Evolutionary conservation across 2,797 vertebrate species (phyloP).

Genomic region (Amniataba percoides): DNA sequence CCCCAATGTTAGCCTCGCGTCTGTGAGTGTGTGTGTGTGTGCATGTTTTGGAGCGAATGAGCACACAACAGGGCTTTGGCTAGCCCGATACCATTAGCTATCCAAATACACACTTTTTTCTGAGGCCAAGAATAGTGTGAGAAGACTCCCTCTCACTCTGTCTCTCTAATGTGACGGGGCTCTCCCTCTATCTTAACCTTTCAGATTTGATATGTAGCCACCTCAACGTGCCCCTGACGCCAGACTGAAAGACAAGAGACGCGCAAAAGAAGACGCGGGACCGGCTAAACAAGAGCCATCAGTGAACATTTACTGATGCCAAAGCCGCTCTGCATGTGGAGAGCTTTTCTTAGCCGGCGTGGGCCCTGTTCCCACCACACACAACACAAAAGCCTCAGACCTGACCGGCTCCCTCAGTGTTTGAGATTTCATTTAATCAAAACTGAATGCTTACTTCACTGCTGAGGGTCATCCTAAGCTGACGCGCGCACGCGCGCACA

Average conservation of each 20-base stretch:
- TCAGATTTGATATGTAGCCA: constrained; percentile 62
- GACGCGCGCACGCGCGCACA: constrained; percentile 24
- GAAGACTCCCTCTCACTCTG: constrained; percentile 69
- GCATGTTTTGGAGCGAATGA: constrained; percentile 68
- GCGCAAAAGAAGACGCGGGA: constrained; percentile 26
- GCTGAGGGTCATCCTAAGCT: constrained; percentile 62
- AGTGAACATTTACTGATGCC: constrained; percentile 60
- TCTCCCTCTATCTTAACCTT: constrained; percentile 65
- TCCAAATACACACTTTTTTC: constrained; percentile 79
- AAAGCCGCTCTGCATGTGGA: constrained; percentile 72
- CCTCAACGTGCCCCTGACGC: constrained; percentile 44
- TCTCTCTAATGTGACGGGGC: constrained; percentile 63
- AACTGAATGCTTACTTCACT: constrained; percentile 63
- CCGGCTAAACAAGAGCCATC: constrained; percentile 54
- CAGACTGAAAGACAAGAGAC: constrained; percentile 53
- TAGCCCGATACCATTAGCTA: constrained; percentile 61
- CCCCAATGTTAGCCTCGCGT: constrained; percentile 50
- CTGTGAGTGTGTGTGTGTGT: constrained; percentile 39
- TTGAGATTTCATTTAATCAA: constrained; percentile 74
- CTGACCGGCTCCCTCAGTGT: constrained; percentile 62
- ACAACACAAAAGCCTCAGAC: constrained; percentile 71
- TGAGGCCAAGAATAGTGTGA: constrained; percentile 75
- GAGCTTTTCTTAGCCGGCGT: constrained; percentile 69
- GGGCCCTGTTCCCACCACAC: constrained; percentile 73
- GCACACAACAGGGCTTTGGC: constrained; percentile 79